Evolutionary conservation across 1,140 invertebrate species (phyloP).

Genomic region (Trichoplusia ni): DNA sequence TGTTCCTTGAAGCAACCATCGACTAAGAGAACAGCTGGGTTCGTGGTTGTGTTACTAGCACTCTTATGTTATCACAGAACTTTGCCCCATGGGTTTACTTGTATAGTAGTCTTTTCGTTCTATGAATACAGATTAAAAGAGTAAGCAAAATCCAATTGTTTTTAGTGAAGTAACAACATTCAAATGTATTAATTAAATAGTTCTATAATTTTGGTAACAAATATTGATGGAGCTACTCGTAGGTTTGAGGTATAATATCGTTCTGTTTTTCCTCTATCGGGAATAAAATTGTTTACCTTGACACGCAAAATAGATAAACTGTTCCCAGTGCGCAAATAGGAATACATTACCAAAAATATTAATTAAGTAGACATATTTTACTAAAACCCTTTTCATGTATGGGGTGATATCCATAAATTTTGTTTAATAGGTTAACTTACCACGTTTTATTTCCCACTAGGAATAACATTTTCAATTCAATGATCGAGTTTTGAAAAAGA

Average conservation of each 20-base stretch:
- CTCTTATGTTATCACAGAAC: too few relatives aligned
- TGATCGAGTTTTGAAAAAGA: too few relatives aligned
- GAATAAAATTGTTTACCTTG: constrained; percentile 4
- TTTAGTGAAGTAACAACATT: too few relatives aligned
- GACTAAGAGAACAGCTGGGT: too few relatives aligned
- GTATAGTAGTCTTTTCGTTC: too few relatives aligned
- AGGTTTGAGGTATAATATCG: background rate
- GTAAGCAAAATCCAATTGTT: too few relatives aligned
- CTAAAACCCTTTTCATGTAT: background rate
- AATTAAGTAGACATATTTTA: constrained; percentile 5
- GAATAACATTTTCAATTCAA: too few relatives aligned
- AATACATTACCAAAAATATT: constrained; percentile 12
- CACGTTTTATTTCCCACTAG: constrained; percentile 7
- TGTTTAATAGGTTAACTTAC: constrained; percentile 3
- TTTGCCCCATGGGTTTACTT: too few relatives aligned
- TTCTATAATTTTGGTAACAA: background rate
- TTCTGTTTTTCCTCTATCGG: constrained; percentile 15
- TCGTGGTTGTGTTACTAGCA: too few relatives aligned
- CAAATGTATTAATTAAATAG: too few relatives aligned
- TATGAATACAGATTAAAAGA: too few relatives aligned
- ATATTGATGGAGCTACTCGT: background rate
- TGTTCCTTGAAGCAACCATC: too few relatives aligned
- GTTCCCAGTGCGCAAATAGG: constrained; percentile 8
- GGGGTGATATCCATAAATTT: background rate
- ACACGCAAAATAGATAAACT: constrained; percentile 12